A percentile compares a stretch with the other conserved stretches of the same genome.
These are phyloP conservation scores for Mormyrus lacerda DNA, from an alignment of 2,113 vertebrate species.

Conservation along the genomic window DNA sequence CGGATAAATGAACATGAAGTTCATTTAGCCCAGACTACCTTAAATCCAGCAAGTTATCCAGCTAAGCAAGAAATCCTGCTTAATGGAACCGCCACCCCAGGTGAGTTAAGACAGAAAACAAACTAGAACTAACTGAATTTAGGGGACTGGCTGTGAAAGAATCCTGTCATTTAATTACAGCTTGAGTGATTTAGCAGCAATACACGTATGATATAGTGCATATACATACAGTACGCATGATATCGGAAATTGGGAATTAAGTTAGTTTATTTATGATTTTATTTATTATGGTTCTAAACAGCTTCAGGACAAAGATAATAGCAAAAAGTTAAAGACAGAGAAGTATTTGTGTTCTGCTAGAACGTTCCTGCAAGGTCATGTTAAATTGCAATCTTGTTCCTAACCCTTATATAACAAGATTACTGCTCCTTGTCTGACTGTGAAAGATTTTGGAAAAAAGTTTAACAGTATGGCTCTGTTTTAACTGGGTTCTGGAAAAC, in stretches of 20 bases:
- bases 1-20: no score
- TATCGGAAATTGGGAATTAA: background rate
- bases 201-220: background rate
- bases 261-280: background rate
- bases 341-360: background rate
- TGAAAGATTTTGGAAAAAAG: background rate
- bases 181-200: background rate
- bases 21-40: no score
- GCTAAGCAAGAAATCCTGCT: no score
- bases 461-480: background rate
- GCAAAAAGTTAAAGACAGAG: background rate
- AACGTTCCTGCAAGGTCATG: background rate
- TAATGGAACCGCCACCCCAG: no score
- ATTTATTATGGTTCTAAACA: background rate
- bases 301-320: background rate
- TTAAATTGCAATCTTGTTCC: background rate
- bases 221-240: background rate
- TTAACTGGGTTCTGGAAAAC: conserved; percentile 9
- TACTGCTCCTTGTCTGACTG: background rate
- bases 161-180: background rate
- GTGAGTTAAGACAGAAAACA: background rate
- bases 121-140: background rate
- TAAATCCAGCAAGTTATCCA: no score
- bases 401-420: background rate
- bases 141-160: background rate